Evolutionary conservation across 2,888 invertebrate genomes (phyloP).

Genomic region (Nezara viridula): DNA sequence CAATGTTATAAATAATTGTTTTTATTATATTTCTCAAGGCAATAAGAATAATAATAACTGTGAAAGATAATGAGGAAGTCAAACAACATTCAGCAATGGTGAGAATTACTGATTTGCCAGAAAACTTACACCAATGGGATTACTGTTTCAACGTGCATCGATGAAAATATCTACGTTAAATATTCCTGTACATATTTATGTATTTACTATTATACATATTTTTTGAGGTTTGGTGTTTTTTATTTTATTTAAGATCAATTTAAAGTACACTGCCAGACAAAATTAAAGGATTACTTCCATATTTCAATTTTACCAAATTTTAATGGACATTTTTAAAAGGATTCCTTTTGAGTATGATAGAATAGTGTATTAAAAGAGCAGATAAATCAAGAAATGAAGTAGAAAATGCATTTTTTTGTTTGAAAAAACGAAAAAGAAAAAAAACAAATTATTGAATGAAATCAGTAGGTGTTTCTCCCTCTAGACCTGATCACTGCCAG

Average conservation of each 20-base stretch:
- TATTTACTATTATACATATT: background rate
- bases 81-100: background rate
- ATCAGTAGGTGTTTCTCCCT: too few relatives aligned
- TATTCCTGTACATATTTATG: slow-evolving; percentile 4
- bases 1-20: background rate
- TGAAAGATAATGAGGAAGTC: background rate
- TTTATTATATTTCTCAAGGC: background rate
- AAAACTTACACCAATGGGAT: background rate
- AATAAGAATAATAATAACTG: background rate
- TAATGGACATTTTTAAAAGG: too few relatives aligned
- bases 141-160: background rate
- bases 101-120: background rate
- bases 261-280: too few relatives aligned
- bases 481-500: too few relatives aligned
- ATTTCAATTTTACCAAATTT: too few relatives aligned
- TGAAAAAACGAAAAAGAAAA: too few relatives aligned
- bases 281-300: too few relatives aligned
- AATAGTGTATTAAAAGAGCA: too few relatives aligned
- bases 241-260: background rate
- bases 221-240: background rate
- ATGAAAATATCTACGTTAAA: background rate
- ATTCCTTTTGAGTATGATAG: too few relatives aligned
- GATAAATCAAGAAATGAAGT: too few relatives aligned
- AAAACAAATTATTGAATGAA: too few relatives aligned
- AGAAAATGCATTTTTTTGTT: too few relatives aligned